Evolutionary conservation across 2,888 invertebrate species (phyloP).

Genomic region (Pterobdella sp.): DNA sequence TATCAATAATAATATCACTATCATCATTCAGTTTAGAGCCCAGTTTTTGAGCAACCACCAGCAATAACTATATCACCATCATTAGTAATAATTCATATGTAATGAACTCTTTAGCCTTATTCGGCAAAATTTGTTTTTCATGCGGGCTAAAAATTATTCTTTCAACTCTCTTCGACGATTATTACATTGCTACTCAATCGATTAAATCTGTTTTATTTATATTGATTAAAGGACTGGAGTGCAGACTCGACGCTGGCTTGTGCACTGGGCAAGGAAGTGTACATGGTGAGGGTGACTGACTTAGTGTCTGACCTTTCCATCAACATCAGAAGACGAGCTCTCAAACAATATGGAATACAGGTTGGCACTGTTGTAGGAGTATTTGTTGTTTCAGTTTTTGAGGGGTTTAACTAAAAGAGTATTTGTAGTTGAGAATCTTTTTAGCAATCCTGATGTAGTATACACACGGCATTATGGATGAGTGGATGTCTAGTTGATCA

Average conservation of each 20-base stretch:
- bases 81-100: too few species aligned
- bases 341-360: conserved; percentile 70
- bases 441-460: too few species aligned
- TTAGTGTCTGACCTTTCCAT: conserved; percentile 66
- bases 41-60: not conserved
- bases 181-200: too few species aligned
- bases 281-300: conserved; percentile 48
- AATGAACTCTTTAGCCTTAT: too few species aligned
- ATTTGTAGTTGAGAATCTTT: too few species aligned
- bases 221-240: conserved; percentile 67
- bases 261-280: conserved; percentile 62
- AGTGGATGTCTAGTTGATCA: too few species aligned
- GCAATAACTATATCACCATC: not conserved
- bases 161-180: too few species aligned
- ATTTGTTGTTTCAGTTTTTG: conserved; percentile 31
- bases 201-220: too few species aligned
- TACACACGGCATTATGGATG: too few species aligned
- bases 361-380: conserved; percentile 50
- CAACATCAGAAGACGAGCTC: conserved; percentile 65
- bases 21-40: not conserved
- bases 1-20: not conserved
- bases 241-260: conserved; percentile 64
- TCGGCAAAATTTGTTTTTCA: too few species aligned
- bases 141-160: too few species aligned
- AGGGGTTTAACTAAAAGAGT: too few species aligned